phyloP scores from a whole-genome alignment of 2,797 vertebrate genomes.

The Eutrigla gurnardus region DNA sequence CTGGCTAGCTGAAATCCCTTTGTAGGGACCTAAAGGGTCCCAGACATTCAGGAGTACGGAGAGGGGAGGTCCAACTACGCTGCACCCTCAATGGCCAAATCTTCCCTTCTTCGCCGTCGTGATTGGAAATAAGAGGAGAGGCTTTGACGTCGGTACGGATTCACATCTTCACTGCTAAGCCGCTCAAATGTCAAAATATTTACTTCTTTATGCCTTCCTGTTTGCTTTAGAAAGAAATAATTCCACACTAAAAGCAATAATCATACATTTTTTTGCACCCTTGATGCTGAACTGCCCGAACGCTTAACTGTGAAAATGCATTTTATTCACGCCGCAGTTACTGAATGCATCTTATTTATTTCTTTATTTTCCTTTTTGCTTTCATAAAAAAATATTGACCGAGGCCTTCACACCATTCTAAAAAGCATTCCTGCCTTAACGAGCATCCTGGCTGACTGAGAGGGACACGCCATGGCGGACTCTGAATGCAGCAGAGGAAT shows the following conservation, averaged over 20 bases:
- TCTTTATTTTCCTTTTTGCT: neutral
- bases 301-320: neutral
- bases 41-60: too few species aligned
- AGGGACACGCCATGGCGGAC: neutral
- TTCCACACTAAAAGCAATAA: neutral
- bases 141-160: neutral
- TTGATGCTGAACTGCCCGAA: neutral
- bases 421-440: conserved; percentile 6
- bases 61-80: neutral
- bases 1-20: too few species aligned
- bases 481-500: conserved; percentile 21
- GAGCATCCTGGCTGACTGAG: neutral
- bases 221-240: conserved; percentile 8
- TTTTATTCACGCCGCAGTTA: neutral
- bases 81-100: neutral
- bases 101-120: too few species aligned
- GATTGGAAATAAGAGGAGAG: neutral
- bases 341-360: neutral
- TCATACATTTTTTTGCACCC: neutral
- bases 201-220: neutral
- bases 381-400: neutral
- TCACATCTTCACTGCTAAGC: neutral
- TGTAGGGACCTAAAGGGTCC: too few species aligned
- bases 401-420: neutral
- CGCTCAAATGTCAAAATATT: neutral